phyloP scores from a whole-genome alignment of 2,797 vertebrate species.

The Helicolenus hilgendorfi region DNA sequence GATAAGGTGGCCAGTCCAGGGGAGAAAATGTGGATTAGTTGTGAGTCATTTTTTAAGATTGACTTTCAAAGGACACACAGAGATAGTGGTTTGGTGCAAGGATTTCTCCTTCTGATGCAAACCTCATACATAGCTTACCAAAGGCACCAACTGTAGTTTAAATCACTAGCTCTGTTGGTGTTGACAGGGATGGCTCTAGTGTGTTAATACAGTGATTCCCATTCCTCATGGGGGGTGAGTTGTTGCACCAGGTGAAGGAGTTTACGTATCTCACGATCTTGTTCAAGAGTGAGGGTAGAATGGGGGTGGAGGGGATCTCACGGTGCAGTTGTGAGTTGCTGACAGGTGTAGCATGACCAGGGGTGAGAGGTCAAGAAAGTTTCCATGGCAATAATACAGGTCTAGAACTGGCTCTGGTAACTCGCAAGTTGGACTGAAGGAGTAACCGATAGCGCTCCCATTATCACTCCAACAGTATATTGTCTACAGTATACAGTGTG shows the following conservation, averaged over 20 bases:
- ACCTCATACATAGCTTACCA: not conserved
- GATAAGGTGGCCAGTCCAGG: not conserved
- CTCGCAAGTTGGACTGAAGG: not conserved
- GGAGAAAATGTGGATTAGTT: constrained; percentile 7
- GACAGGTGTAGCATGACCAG: constrained; percentile 78
- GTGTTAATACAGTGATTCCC: not conserved
- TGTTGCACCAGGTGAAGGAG: not conserved
- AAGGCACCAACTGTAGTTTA: not conserved
- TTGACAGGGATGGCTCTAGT: not conserved
- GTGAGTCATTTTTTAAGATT: not conserved
- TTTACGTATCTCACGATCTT: constrained; percentile 7
- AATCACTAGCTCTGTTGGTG: not conserved
- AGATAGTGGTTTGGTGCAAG: not conserved
- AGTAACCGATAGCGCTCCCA: not conserved
- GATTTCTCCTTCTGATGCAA: not conserved
- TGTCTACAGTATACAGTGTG: too few species aligned
- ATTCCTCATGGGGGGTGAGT: not conserved
- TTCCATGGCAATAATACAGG: constrained; percentile 51
- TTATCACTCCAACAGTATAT: not conserved
- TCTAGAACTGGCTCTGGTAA: constrained; percentile 42
- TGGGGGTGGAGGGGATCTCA: constrained; percentile 1
- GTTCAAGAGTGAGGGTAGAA: constrained; percentile 20
- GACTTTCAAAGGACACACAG: not conserved
- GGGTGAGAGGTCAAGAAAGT: constrained; percentile 61
- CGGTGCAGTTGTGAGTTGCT: constrained; percentile 73